Evolutionary conservation across 1,140 invertebrate genomes (phyloP), one percentile per base, ranked within the genome.

Genomic region (Trachymyrmex septentrionalis): DNA sequence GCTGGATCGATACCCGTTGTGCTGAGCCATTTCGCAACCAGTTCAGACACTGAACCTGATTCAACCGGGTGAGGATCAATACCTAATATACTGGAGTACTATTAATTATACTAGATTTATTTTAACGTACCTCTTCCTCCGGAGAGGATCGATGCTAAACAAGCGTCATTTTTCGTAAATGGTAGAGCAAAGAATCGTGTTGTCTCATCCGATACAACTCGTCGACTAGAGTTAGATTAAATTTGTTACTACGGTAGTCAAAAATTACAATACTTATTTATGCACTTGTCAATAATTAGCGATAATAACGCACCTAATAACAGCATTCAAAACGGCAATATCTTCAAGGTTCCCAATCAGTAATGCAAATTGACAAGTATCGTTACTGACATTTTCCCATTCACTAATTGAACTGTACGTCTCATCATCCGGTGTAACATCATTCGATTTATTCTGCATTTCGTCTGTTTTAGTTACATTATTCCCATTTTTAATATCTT

Each of bases 341-440:
- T 99, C 98, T 93, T 99, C 98, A 81, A 99, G 95, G 95, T 99
- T 98, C 85, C 97, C 97, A 27, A 98, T 97, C 10, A 99, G 94
- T 44, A 98, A 93, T 27, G 97, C 97, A 97, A 98, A 99, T 92
- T 97, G 96, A 81, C 98, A 97, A 88, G 97, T 96, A 92, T 99
- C 98, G 86, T 97, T 96, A 19, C 98, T 97, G 24, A 99, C 96
- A 81, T 97, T 97, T 94, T 99, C 98, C 98, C 97, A 99, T 44
- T 97, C 96, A 66, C 91, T 94, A n/a, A 90, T 91, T 16, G 92
- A 93, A 88, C 91, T 94, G 63, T 94, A 93, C 14, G 67, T 87
- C 69, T 96, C 96, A 71, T 96, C 96, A 38, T 96, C 96, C 59
- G 93, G 84, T 2, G 90, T 89, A 12, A 86, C 75, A 53, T 90